Base-by-base conservation (phyloP, 1,140 invertebrate genomes). In the Musca vetustissima region DNA sequence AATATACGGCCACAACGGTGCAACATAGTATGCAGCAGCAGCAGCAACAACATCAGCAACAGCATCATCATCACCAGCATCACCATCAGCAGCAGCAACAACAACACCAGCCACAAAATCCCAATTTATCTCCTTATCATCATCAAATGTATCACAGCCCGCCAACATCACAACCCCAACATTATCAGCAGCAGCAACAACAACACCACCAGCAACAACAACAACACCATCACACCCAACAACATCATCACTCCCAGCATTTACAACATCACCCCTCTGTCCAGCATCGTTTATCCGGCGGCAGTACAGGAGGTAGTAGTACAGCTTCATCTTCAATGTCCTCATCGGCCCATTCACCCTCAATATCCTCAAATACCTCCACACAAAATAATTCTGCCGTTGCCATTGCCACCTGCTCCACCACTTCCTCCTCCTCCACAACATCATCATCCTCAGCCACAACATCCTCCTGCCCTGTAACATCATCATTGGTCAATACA, bases 201-300 rank as follows among this genome's bases (percentile, higher is more conserved):
- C 73, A 70, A 7, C 74, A 75, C 14, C 70, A 72, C 3, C 71
- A 72, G 1, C 75, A 67, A 17, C 73, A 70, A 6, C 72, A 70
- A 28, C 68, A 73, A 24, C 32, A 67, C 22, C 70, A 59, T 32
- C 66, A 64, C 15, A 19, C 36, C 28, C 69, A 70, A 14, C 69
- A 64, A 43, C 69, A 67, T 6, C 67, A 68, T n/a, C 73, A 71
- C n/a, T n/a, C n/a, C 4, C 71, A 72, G 36, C 67, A 59, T 9
- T 69, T 69, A 22, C 73, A 72, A 64, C 64, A 68, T 1, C 71
- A 73, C 14, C 69, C 70, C 67, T 59, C 68, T 1, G 69, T 70
- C 11, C 68, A 79, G 17, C 78, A 79, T 72, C 78, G 78, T 11
- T 69, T 80, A 28, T 80, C 78, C 74, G 78, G 75, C 72, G 78